These are phyloP conservation scores for Myzus persicae DNA, from an alignment of 1,140 invertebrate species.

Conservation along the genomic window DNA sequence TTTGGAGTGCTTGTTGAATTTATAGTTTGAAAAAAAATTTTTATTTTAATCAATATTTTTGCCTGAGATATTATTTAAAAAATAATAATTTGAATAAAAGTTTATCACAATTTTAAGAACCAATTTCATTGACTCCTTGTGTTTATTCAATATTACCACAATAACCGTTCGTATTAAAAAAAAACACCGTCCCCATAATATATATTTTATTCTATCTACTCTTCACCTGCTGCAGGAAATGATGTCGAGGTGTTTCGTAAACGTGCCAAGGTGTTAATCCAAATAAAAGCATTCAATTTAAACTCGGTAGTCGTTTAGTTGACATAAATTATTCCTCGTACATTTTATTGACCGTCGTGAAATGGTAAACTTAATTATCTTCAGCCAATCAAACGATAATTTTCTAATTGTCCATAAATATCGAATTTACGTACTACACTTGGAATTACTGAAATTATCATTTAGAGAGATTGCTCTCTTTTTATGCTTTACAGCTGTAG, in stretches of 20 bases:
- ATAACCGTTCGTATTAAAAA: neutral
- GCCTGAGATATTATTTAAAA: neutral
- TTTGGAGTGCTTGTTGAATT: neutral
- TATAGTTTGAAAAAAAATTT: neutral
- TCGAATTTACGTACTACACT: neutral
- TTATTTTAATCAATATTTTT: neutral
- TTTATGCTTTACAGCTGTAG: neutral
- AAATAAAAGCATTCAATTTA: slow-evolving; percentile 39
- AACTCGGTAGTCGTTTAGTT: neutral
- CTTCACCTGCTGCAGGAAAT: neutral
- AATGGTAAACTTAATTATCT: slow-evolving; percentile 6
- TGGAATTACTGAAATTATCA: neutral
- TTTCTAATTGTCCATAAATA: neutral
- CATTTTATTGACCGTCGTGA: neutral
- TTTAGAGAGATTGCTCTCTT: neutral
- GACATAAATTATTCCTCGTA: neutral
- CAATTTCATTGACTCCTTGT: neutral
- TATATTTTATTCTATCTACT: neutral
- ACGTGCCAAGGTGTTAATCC: slow-evolving; percentile 26
- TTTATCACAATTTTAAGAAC: neutral
- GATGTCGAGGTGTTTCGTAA: neutral
- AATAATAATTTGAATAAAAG: neutral
- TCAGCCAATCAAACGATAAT: slow-evolving; percentile 3
- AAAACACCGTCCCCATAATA: neutral
- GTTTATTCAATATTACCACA: neutral